Evolutionary conservation across 2,888 invertebrate species (phyloP), one percentile per base, ranked within the genome.

Genomic region (Platynereis dumerilii): DNA sequence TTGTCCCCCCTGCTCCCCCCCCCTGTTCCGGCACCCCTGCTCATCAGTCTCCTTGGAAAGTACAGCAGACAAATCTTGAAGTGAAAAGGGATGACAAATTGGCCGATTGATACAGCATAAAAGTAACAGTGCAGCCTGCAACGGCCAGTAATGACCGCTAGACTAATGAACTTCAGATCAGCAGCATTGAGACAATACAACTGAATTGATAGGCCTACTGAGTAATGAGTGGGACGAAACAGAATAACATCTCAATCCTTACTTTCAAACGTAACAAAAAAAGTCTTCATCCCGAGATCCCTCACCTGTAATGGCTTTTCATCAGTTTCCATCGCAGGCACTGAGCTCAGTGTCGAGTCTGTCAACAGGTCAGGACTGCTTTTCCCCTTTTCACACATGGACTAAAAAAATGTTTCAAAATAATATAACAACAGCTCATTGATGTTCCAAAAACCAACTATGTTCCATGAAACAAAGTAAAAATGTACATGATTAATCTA

Each of bases 291-390:
- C 17, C 7, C 45, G 17, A 20, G 44, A n/a, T n/a, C n/a, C n/a
- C n/a, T n/a, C n/a, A n/a, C n/a, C 29, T 60, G 12, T 52, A 12
- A 10, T 52, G 52, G 34, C n/a, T 1, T n/a, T 20, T 61, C 57
- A 7, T n/a, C n/a, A 1, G 39, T 26, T 10, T 64, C 65, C 3
- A 67, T 42, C 1, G 84, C 86, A n/a, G 86, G 83, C 20, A 82
- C 88, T 65, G 92, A 89, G 85, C 94, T 94, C 0, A 96, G 86
- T 80, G 91, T 92, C 0, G 96, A 96, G 85, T 98, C 97, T 78
- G 92, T 89, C 7, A 93, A 87, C 54, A 93, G 87, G 84, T 98
- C 98, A 84, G 98, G 98, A 1, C 95, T 92, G 0, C 96, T 96
- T 86, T 97, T 98, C 17, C 94, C 91, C 85, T 93, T 95, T 0